phyloP scores from a whole-genome alignment of 2,888 invertebrate species.

The Metellina segmentata region DNA sequence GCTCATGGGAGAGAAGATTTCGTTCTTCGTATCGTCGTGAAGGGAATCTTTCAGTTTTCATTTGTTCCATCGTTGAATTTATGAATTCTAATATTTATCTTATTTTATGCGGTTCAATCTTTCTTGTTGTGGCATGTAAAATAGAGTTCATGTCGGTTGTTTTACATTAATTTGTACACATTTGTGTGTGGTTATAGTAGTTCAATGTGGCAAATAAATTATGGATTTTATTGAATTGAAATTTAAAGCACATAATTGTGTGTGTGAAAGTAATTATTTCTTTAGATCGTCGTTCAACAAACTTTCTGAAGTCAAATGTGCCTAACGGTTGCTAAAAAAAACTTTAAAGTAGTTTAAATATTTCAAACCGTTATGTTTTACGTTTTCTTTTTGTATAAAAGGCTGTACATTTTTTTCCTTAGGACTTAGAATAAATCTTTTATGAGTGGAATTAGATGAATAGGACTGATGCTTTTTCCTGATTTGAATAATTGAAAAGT shows the following conservation, averaged over 20 bases:
- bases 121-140: too few species aligned
- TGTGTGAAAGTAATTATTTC: conserved; percentile 5
- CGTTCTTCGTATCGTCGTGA: background rate
- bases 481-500: too few species aligned
- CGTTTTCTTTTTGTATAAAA: too few species aligned
- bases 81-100: background rate
- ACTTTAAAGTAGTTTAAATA: too few species aligned
- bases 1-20: background rate
- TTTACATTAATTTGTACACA: background rate
- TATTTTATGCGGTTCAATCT: too few species aligned
- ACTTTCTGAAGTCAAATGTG: too few species aligned
- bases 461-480: too few species aligned
- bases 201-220: background rate
- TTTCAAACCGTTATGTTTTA: too few species aligned
- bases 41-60: background rate
- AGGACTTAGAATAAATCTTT: too few species aligned
- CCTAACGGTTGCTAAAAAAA: too few species aligned
- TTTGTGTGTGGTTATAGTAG: background rate
- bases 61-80: background rate
- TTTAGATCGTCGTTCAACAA: background rate
- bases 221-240: background rate
- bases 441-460: too few species aligned
- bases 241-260: background rate
- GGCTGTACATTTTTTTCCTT: too few species aligned
- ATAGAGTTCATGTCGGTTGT: background rate